Conservation (phyloP, 2,888 invertebrate species). For the Metopia argyrocephala region DNA sequence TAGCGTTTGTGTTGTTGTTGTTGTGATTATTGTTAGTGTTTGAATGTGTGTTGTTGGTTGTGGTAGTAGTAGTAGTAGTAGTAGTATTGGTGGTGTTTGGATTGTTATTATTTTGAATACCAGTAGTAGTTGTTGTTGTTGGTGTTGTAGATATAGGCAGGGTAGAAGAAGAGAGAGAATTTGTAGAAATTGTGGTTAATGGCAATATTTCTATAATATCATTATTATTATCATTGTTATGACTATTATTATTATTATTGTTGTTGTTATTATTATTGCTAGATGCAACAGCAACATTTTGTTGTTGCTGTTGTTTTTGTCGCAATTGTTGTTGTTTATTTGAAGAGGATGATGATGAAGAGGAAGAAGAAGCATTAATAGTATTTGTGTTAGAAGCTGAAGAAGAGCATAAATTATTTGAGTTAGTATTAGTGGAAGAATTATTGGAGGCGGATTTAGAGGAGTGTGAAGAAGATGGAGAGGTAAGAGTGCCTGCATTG, state of each 20-base stretch:
- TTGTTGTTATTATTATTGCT: conserved; percentile 33
- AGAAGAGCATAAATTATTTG: conserved; percentile 34
- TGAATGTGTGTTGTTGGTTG: conserved; percentile 31
- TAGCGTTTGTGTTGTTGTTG: conserved; percentile 55
- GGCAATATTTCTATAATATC: conserved; percentile 74
- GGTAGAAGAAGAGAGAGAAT: conserved; percentile 66
- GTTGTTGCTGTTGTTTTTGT: conserved; percentile 47
- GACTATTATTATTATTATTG: conserved; percentile 21
- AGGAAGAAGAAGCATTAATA: conserved; percentile 34
- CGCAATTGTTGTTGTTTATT: conserved; percentile 50
- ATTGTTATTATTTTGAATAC: conserved; percentile 35
- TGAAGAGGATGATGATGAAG: conserved; percentile 44
- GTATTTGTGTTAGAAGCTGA: conserved; percentile 33
- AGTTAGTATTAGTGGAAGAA: conserved; percentile 31
- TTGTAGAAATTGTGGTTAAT: conserved; percentile 68
- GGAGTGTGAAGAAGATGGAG: conserved; percentile 37
- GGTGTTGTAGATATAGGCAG: conserved; percentile 56
- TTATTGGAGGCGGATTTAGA: conserved; percentile 42
- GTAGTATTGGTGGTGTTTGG: conserved; percentile 64
- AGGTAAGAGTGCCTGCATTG: conserved; percentile 38
- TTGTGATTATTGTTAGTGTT: conserved; percentile 55
- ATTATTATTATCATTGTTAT: conserved; percentile 65
- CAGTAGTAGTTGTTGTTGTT: conserved; percentile 58
- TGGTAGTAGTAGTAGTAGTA: conserved; percentile 51
- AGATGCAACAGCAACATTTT: conserved; percentile 30